Base-by-base conservation (phyloP, 2,113 vertebrate genomes). In the Ammodytes dubius region DNA sequence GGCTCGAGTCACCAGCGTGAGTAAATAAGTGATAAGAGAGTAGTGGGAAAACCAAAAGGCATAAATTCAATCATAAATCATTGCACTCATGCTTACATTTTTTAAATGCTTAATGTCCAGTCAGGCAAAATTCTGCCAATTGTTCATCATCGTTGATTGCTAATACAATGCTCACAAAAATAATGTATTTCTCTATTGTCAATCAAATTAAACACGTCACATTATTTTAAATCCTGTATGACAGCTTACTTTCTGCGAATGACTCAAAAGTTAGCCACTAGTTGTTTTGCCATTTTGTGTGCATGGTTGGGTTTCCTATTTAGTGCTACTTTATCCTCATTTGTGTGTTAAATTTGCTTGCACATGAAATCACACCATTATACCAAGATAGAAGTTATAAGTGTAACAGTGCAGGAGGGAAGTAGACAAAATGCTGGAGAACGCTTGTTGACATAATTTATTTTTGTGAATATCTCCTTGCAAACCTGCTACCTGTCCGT, bases 31-130 rank as follows among this genome's bases (percentile, higher is more conserved):
- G 47, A 70, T 59, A 49, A 50, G 17, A 42, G 7, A 8, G 43
- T 6, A 69, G 79, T 7, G 2, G 19, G 56, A 37, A 76, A 59
- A 63, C 10, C 6, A 53, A 56, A 73, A 54, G 52, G 11, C 74
- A n/a, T 5, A 5, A 79, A 39, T 19, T 19, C 13, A 42, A 35
- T 35, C 42, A 56, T 12, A 12, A 80, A 46, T 47, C 12, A 45
- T 27, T 39, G 10, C 7, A 74, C 4, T 27, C 11, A 19, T 53
- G 47, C 2, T 65, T 50, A 35, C 1, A 50, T 35, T 42, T 37
- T 11, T n/a, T 6, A 67, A 39, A 12, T 42, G n/a, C 4, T 27
- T 15, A 49, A 71, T 49, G 47, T 63, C 10, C 13, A 49, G 63
- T 64, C 27, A 63, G 19, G 15, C 49, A 46, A 35, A 15, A 53